Percentiles rank a stretch among this genome's conserved stretches.
Conservation (phyloP, 2,113 vertebrate species). For the Calypte anna region DNA sequence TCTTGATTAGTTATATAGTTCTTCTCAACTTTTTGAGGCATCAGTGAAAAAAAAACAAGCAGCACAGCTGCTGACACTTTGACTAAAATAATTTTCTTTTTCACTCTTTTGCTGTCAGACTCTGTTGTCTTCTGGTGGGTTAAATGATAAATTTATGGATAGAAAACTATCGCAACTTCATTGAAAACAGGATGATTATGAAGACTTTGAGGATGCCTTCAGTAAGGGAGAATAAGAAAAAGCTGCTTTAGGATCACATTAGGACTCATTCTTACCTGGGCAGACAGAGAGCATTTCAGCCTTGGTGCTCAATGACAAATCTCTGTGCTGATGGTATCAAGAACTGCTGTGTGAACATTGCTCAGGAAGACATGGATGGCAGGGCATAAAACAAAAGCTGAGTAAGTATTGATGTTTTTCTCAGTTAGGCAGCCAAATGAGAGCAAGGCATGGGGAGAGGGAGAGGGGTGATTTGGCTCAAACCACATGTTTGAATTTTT, state of each 20-base stretch:
- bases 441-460: not conserved
- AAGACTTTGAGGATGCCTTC: not conserved
- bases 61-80: not conserved
- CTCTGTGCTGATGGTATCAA: not conserved
- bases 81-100: not conserved
- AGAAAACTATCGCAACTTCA: not conserved
- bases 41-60: not conserved
- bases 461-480: not conserved
- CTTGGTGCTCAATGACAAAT: not conserved
- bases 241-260: not conserved
- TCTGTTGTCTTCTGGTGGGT: not conserved
- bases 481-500: not conserved
- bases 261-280: not conserved
- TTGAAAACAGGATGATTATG: not conserved
- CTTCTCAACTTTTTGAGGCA: not conserved
- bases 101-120: not conserved
- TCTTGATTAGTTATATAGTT: not conserved
- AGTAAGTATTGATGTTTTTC: slow-evolving; percentile 8
- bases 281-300: not conserved
- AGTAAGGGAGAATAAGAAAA: not conserved
- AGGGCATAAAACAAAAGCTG: not conserved
- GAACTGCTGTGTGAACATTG: not conserved
- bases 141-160: not conserved
- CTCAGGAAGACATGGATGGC: not conserved
- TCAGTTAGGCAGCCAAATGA: not conserved